Evolutionary conservation across 2,888 invertebrate genomes (phyloP), one percentile per base, ranked within the genome.

Genomic region (Erpobdella octoculata): DNA sequence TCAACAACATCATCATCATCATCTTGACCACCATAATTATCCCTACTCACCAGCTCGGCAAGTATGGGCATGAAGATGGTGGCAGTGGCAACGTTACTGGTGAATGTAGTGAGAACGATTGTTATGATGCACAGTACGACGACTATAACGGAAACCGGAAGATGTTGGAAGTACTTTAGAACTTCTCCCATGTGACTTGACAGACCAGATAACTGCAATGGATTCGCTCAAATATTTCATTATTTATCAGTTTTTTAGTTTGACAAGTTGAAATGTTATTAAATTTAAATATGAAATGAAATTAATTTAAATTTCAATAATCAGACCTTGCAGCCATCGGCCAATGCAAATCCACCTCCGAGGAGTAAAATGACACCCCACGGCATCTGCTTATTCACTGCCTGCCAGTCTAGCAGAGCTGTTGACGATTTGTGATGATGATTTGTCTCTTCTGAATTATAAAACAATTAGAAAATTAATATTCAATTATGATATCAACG

Each of bases 331-430:
- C 91, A 90, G 74, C 91, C 93, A 75, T 90, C 90, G 0, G 94
- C 93, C 73, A 94, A 86, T 0, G 93, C 93, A 83, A 93, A 93
- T 0, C 93, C 93, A 37, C 93, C 93, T 62, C 93, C 89, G 69
- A 93, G 86, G 67, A 93, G 86, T 79, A 93, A 88, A 35, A 93
- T 87, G 4, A 93, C 87, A 62, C 92, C 91, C 94, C 94, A 94
- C 4, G 93, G 92, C 77, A 93, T 88, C 80, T 91, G 91, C 70
- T 89, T 87, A 79, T 92, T 90, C 33, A 92, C 87, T 61, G 89
- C 89, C 74, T 89, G 89, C 93, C 93, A 94, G 72, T 77, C 76
- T 25, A 77, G 70, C 15, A 76, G 67, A 25, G 73, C 73, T 25
- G 74, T 67, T 41, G 72, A 64, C 2, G 72, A 71, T 18, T 64